Conservation (phyloP, 2,113 vertebrate species). For the Oenanthe oenanthe region DNA sequence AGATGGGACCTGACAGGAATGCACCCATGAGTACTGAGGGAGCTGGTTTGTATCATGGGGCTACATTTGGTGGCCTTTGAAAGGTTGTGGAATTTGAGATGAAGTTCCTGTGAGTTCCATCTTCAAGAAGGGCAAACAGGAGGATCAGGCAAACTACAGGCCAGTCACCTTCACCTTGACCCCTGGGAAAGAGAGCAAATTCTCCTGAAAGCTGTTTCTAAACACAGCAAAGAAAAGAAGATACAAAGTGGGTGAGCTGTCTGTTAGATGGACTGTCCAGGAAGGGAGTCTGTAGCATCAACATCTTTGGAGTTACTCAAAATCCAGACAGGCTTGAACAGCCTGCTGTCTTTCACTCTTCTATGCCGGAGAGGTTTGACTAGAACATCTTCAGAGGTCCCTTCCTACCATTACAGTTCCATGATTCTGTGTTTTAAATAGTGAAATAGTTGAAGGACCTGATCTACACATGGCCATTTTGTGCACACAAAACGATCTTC, state of each 20-base stretch:
- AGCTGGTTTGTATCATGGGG: not conserved
- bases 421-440: not conserved
- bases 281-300: not conserved
- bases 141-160: not conserved
- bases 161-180: not conserved
- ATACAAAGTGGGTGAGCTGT: too few relatives aligned
- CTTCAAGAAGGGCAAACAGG: not conserved
- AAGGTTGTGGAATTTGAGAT: not conserved
- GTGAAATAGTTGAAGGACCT: not conserved
- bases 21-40: not conserved
- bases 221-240: not conserved
- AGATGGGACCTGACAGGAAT: not conserved
- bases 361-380: not conserved
- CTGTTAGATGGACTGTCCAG: not conserved
- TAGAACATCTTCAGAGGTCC: not conserved
- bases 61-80: not conserved
- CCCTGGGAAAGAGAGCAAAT: not conserved
- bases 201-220: not conserved
- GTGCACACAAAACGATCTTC: not conserved
- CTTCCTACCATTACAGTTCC: not conserved
- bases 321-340: not conserved
- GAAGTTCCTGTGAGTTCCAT: not conserved
- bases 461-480: not conserved
- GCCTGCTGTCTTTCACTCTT: not conserved
- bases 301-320: not conserved